Base-by-base conservation (phyloP, 2,888 invertebrate genomes). In the Drosophila villosipedis region DNA sequence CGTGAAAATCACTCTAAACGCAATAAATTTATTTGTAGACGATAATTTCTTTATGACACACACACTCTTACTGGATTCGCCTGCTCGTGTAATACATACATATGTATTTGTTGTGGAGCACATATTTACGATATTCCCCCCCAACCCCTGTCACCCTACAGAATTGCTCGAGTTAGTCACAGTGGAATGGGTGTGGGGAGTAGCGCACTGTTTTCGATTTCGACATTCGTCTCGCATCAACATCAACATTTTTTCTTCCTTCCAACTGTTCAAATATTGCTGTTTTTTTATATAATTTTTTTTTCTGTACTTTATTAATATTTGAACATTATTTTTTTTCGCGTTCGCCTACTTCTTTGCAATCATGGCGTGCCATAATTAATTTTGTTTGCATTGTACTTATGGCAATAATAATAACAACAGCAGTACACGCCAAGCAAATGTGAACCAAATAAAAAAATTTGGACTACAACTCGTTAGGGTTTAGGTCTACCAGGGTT, bases 31-130 rank as follows among this genome's bases (percentile, higher is more conserved):
- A 83, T 86, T 82, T 83, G 80, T 80, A 82, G 66, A 76, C 78
- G 84, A 86, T 84, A 90, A 88, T 83, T 86, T 76, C 67, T 88
- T 90, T 83, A 88, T 88, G 81, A 79, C 75, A 70, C 59, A 70
- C 62, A 41, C 14, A 70, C 75, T 7, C 79, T 53, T 53, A 57
- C 57, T 50, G 39, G 30, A 55, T 54, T 47, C 50, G 64, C 66
- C 35, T 33, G 22, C 0, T 12, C 33, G 22, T 52, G 19, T 52
- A 19, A 12, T 53, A 4, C 28, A 50, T 35, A 7, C 25, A 50
- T 25, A n/a, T 35, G 50, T 58, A 37, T 68, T 58, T 35, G 50
- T 35, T 37, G 19, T 25, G 25, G 19, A 68, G n/a, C 25, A 63
- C 52, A 71, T 71, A 62, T 52, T 55, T 43, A 62, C 57, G 62